Percentiles rank a stretch among this genome's conserved stretches.
Conservation (phyloP, 2,888 invertebrate genomes). For the Asteroscopus sphinx region DNA sequence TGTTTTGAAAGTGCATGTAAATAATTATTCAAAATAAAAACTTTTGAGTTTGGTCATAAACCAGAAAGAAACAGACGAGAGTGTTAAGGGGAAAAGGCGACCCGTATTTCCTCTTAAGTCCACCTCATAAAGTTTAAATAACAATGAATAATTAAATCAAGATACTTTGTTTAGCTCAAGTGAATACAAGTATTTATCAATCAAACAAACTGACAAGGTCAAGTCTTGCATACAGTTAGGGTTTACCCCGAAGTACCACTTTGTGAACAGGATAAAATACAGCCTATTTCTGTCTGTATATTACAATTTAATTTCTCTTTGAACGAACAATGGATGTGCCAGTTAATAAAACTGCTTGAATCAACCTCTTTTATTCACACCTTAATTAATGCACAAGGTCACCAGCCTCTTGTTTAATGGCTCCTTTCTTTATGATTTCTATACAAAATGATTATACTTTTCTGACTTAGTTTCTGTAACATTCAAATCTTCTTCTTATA, state of each 20-base stretch:
- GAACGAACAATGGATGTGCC: slow-evolving; percentile 20
- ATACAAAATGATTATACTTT: slow-evolving; percentile 8
- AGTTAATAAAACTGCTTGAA: slow-evolving; percentile 25
- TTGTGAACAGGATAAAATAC: slow-evolving; percentile 10
- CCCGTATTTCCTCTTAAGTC: no score
- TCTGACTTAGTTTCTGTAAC: neutral
- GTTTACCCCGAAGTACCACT: slow-evolving; percentile 14
- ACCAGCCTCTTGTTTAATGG: slow-evolving; percentile 19
- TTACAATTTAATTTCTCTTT: slow-evolving; percentile 16
- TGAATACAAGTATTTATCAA: slow-evolving; percentile 4
- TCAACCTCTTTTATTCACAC: slow-evolving; percentile 23
- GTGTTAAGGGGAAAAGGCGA: no score
- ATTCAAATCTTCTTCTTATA: no score
- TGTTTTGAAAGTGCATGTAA: no score
- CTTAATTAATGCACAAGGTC: slow-evolving; percentile 41
- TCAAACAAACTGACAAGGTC: neutral
- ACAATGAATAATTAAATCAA: no score
- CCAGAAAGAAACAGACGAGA: no score
- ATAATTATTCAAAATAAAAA: no score
- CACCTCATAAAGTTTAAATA: no score
- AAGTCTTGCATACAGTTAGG: slow-evolving; percentile 10
- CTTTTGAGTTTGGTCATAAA: no score
- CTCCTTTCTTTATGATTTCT: slow-evolving; percentile 28
- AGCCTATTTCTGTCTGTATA: slow-evolving; percentile 6
- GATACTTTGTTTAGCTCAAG: neutral